Evolutionary conservation across 2,113 vertebrate species (phyloP).

Genomic region (Hepsetus odoe): DNA sequence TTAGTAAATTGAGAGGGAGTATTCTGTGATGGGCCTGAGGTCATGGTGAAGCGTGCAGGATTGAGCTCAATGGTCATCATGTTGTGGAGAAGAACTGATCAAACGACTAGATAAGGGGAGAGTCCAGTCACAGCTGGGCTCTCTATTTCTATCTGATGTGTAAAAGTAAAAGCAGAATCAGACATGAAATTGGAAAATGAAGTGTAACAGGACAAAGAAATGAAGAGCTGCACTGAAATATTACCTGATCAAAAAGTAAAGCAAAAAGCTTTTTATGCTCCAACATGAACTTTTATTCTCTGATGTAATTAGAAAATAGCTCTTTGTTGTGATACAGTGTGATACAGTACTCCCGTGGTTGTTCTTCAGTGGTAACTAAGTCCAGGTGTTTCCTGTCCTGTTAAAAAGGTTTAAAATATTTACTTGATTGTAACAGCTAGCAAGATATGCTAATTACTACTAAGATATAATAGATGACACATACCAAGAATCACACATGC

Average conservation of each 20-base stretch:
- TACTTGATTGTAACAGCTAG: background rate
- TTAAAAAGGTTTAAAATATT: background rate
- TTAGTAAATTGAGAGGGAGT: slow-evolving; percentile 58
- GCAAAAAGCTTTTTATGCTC: slow-evolving; percentile 34
- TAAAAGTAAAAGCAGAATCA: slow-evolving; percentile 79
- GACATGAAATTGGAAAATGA: slow-evolving; percentile 75
- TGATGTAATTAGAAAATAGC: background rate
- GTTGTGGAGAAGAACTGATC: slow-evolving; percentile 51
- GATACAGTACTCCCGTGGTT: no score
- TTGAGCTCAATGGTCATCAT: slow-evolving; percentile 54
- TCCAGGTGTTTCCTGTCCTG: background rate
- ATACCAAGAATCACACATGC: slow-evolving; percentile 9
- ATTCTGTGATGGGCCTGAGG: slow-evolving; percentile 55
- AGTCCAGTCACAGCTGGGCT: slow-evolving; percentile 73
- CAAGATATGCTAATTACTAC: slow-evolving; percentile 4
- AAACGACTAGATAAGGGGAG: slow-evolving; percentile 51
- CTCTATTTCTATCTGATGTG: slow-evolving; percentile 69
- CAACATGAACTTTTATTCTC: background rate
- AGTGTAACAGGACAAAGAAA: slow-evolving; percentile 75
- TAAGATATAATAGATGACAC: background rate
- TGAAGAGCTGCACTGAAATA: slow-evolving; percentile 58
- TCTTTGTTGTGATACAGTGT: no score
- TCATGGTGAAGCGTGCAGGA: slow-evolving; percentile 54
- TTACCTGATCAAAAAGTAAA: slow-evolving; percentile 50
- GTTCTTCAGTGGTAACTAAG: background rate